Percentiles rank a stretch among this genome's conserved stretches.
These are phyloP conservation scores for Beroe forskalii DNA, from an alignment of 37 sponge, comb jelly and placozoan genomes.

Conservation along the genomic window DNA sequence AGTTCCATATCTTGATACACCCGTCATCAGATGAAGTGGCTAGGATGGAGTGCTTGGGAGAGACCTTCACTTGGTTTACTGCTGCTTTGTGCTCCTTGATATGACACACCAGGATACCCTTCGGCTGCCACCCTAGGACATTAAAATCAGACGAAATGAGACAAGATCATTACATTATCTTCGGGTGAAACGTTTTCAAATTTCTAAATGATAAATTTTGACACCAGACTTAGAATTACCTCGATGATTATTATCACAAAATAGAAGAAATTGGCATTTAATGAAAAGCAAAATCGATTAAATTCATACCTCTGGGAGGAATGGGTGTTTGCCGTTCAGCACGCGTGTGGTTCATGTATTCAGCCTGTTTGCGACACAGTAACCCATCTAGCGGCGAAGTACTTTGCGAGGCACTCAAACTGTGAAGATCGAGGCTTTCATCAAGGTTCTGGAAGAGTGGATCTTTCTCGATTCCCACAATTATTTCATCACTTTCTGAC, in stretches of 20 bases:
- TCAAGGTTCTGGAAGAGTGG: conserved; percentile 18
- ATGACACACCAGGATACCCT: conserved; percentile 65
- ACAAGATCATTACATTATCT: too few species aligned
- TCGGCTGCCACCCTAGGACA: conserved; percentile 49
- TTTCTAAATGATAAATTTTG: too few species aligned
- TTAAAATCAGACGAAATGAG: too few species aligned
- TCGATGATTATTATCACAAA: too few species aligned
- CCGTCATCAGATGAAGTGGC: conserved; percentile 90
- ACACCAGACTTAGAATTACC: too few species aligned
- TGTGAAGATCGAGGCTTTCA: not conserved
- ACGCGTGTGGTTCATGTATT: conserved; percentile 13
- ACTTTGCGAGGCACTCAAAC: not conserved
- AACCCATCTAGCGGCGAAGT: not conserved
- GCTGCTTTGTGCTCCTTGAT: conserved; percentile 86
- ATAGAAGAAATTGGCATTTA: too few species aligned
- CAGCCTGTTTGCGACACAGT: conserved; percentile 21
- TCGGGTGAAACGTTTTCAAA: too few species aligned
- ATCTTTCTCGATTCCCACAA: conserved; percentile 4
- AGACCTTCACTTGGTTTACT: conserved; percentile 70
- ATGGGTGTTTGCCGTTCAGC: conserved; percentile 28
- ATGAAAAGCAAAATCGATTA: too few species aligned
- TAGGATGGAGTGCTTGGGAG: conserved; percentile 70
- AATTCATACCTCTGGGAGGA: not conserved
- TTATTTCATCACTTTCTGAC: not conserved
- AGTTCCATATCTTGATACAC: conserved; percentile 85